Percentiles rank a stretch among this genome's conserved stretches.
Conservation (phyloP, 2,113 vertebrate species). For the Rhinolophus sinicus region DNA sequence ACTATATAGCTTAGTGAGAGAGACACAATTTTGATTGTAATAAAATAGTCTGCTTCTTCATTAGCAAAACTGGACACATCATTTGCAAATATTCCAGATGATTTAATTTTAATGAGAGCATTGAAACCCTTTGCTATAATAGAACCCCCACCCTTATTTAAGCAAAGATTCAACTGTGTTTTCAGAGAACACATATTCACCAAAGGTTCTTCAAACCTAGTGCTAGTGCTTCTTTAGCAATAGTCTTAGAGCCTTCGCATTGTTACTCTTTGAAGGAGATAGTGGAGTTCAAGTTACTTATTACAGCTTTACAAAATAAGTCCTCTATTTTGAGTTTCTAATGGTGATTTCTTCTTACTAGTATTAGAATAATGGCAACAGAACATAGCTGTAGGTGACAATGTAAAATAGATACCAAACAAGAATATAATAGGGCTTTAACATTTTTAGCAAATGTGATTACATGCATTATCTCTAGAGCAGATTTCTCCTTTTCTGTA, state of each 20-base stretch:
- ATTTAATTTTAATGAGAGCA: slow-evolving; percentile 9
- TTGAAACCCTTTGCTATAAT: neutral
- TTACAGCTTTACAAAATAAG: slow-evolving; percentile 67
- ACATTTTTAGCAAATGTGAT: slow-evolving; percentile 75
- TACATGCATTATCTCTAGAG: slow-evolving; percentile 71
- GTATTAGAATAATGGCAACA: slow-evolving; percentile 54
- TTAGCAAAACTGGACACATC: neutral
- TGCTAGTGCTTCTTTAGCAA: neutral
- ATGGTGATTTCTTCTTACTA: slow-evolving; percentile 47
- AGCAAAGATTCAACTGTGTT: neutral
- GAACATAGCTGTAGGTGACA: slow-evolving; percentile 68
- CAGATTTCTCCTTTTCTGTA: slow-evolving; percentile 61
- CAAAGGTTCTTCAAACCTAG: neutral
- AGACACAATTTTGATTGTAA: neutral
- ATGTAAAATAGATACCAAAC: slow-evolving; percentile 70
- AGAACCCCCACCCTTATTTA: neutral
- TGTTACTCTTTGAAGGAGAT: slow-evolving; percentile 58
- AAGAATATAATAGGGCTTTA: slow-evolving; percentile 62
- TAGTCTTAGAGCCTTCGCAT: neutral
- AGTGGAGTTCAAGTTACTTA: slow-evolving; percentile 44
- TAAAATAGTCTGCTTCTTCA: neutral
- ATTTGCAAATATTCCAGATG: slow-evolving; percentile 26
- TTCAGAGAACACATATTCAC: slow-evolving; percentile 37
- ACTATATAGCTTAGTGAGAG: neutral
- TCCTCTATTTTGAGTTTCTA: slow-evolving; percentile 60